A percentile compares a stretch with the other conserved stretches of the same genome.
These are phyloP conservation scores for Tryphoninae sp. DNA, from an alignment of 2,888 invertebrate species.

Conservation along the genomic window DNA sequence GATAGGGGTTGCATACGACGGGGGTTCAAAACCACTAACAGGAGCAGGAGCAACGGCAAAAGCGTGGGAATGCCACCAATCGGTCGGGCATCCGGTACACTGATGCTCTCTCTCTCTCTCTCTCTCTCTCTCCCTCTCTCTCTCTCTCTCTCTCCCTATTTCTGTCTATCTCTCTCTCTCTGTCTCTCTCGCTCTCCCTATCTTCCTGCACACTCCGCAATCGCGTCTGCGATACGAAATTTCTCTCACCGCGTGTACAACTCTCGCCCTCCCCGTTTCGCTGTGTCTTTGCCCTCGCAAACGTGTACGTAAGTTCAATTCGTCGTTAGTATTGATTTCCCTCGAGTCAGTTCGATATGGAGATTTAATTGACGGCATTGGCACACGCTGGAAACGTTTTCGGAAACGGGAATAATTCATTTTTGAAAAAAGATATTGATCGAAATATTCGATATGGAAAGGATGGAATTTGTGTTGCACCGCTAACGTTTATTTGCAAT, in stretches of 20 bases:
- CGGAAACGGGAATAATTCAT: not conserved
- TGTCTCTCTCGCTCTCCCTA: slow-evolving; percentile 11
- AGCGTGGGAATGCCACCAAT: slow-evolving; percentile 56
- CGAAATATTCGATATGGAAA: not conserved
- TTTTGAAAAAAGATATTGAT: not conserved
- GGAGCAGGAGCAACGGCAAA: slow-evolving; percentile 19
- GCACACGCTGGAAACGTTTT: not conserved
- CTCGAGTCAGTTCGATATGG: slow-evolving; percentile 7
- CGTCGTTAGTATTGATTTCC: slow-evolving; percentile 37
- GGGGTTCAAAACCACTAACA: slow-evolving; percentile 41
- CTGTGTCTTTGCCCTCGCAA: slow-evolving; percentile 1
- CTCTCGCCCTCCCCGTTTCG: not conserved
- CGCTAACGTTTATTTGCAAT: too few relatives aligned
- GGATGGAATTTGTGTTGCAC: too few relatives aligned
- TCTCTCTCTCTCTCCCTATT: slow-evolving; percentile 3
- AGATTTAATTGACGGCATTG: not conserved
- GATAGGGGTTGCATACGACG: slow-evolving; percentile 31
- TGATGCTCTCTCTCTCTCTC: slow-evolving; percentile 9
- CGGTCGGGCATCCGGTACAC: slow-evolving; percentile 46
- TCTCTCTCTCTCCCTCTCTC: not conserved
- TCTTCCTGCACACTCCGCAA: slow-evolving; percentile 22
- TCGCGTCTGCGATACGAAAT: slow-evolving; percentile 38
- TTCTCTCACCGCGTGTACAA: slow-evolving; percentile 48
- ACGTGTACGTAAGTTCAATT: slow-evolving; percentile 25
- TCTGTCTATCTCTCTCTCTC: slow-evolving; percentile 3